Evolutionary conservation across 1,140 invertebrate genomes (phyloP).

Genomic region (Platyscapa corneri): DNA sequence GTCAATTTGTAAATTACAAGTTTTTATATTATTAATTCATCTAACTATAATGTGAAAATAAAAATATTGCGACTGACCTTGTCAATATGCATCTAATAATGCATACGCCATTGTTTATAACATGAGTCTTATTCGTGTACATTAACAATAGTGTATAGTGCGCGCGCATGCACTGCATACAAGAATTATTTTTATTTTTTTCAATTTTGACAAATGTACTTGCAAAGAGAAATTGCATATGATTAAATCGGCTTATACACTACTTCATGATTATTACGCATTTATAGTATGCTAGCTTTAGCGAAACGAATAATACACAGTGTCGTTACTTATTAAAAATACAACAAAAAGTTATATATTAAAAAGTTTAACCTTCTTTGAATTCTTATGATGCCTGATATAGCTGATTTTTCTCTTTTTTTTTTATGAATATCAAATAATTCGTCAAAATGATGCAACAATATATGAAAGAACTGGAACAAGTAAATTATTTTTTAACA

Average conservation of each 20-base stretch:
- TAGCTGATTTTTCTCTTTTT: background rate
- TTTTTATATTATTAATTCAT: background rate
- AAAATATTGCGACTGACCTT: too few relatives aligned
- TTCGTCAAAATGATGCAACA: slow-evolving; percentile 85
- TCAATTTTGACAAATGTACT: background rate
- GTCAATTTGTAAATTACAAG: background rate
- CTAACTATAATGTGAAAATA: too few relatives aligned
- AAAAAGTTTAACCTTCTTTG: background rate
- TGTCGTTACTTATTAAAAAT: background rate
- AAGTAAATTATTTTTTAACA: slow-evolving; percentile 72
- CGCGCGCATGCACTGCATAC: background rate
- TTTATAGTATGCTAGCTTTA: background rate
- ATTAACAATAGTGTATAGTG: background rate
- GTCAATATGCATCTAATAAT: background rate
- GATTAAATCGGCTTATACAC: background rate
- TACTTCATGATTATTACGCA: background rate
- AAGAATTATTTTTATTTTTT: background rate
- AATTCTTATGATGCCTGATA: too few relatives aligned
- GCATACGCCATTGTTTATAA: background rate
- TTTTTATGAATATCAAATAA: background rate
- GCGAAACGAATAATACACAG: background rate
- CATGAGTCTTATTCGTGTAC: background rate
- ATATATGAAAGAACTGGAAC: slow-evolving; percentile 87
- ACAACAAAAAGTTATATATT: background rate
- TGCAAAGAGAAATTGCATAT: background rate